These are phyloP conservation scores for Mystacides longicornis DNA, from an alignment of 2,888 invertebrate species.

Conservation along the genomic window DNA sequence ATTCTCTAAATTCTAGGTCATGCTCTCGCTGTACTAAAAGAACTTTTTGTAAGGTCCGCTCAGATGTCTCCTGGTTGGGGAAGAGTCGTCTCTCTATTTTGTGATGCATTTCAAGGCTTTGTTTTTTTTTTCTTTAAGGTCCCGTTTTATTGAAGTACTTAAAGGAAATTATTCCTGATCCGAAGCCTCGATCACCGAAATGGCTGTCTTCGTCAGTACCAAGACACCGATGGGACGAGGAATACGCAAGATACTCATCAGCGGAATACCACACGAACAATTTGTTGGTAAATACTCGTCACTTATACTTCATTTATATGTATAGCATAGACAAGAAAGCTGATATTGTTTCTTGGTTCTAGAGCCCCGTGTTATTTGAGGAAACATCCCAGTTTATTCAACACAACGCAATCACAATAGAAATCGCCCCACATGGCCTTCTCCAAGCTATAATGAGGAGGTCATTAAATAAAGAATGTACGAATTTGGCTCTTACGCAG, in stretches of 20 bases:
- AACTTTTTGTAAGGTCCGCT: too few species aligned
- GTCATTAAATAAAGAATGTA: conserved; percentile 61
- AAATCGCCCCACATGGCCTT: conserved; percentile 85
- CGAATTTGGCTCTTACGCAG: conserved; percentile 70
- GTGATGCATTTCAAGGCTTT: too few species aligned
- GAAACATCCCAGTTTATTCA: conserved; percentile 76
- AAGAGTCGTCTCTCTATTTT: too few species aligned
- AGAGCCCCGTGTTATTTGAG: conserved; percentile 68
- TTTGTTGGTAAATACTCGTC: conserved; percentile 17
- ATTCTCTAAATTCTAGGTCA: too few species aligned
- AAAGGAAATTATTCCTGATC: conserved; percentile 54
- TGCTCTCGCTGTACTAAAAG: too few species aligned
- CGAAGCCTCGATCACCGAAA: conserved; percentile 59
- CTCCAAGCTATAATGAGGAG: conserved; percentile 80
- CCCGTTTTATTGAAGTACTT: conserved; percentile 59
- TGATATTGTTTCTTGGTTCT: conserved; percentile 11
- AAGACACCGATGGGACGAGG: conserved; percentile 59
- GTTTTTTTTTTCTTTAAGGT: conserved; percentile 36
- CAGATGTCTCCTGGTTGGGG: too few species aligned
- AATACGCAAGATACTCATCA: conserved; percentile 59
- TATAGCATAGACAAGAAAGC: not conserved
- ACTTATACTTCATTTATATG: too few species aligned
- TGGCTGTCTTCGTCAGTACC: conserved; percentile 87
- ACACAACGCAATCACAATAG: conserved; percentile 73
- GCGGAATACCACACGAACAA: conserved; percentile 89